Evolutionary conservation across 2,797 vertebrate species (phyloP).

Genomic region (Lophius americanus): DNA sequence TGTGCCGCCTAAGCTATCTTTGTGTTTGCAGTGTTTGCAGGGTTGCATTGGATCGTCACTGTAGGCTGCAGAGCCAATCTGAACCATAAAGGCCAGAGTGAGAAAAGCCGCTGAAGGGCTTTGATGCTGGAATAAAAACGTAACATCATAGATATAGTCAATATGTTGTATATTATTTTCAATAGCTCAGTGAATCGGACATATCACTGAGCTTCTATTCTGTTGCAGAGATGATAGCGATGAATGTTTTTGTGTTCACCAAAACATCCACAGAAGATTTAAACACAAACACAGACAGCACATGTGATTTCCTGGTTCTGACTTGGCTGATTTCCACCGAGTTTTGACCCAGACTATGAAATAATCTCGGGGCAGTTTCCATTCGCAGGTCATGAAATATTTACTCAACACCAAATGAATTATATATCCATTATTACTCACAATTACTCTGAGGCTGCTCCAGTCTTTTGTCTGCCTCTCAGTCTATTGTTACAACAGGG

Average conservation of each 20-base stretch:
- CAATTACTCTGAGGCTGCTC: constrained; percentile 42
- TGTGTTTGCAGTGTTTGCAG: no score
- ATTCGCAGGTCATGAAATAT: constrained; percentile 65
- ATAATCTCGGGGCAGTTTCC: constrained; percentile 54
- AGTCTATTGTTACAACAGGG: constrained; percentile 40
- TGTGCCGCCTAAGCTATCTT: neutral
- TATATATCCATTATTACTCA: constrained; percentile 58
- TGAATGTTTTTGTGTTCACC: neutral
- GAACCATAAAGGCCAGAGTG: constrained; percentile 16
- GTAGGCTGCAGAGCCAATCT: constrained; percentile 4
- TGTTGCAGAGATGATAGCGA: constrained; percentile 12
- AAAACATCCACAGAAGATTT: constrained; percentile 32
- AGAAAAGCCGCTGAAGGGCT: constrained; percentile 19
- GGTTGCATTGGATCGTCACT: constrained; percentile 33
- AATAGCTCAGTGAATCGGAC: constrained; percentile 13
- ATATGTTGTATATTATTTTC: constrained; percentile 45
- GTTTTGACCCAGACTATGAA: constrained; percentile 65
- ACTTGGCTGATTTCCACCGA: constrained; percentile 55
- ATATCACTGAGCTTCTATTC: constrained; percentile 11
- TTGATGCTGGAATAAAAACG: constrained; percentile 17
- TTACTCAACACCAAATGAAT: constrained; percentile 60
- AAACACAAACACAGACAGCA: constrained; percentile 23
- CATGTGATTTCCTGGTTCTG: constrained; percentile 47
- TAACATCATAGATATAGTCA: constrained; percentile 42
- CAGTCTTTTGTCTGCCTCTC: constrained; percentile 27